Evolutionary conservation across 2,797 vertebrate genomes (phyloP).

Genomic region (Clamator glandarius): DNA sequence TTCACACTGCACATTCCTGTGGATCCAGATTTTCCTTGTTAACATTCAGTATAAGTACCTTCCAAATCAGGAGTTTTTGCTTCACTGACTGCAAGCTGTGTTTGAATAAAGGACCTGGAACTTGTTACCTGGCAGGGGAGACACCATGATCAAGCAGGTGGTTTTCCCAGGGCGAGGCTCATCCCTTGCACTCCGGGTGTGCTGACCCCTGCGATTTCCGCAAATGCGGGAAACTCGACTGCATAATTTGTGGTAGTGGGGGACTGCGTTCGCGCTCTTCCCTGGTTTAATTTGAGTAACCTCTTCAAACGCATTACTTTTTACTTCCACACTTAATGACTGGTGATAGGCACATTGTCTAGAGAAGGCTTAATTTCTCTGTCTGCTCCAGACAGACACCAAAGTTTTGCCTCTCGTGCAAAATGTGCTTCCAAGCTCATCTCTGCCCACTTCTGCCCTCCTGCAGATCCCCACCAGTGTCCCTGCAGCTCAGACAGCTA

Average conservation of each 20-base stretch:
- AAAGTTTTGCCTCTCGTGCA: not conserved
- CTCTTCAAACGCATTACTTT: not conserved
- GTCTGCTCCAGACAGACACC: too few relatives aligned
- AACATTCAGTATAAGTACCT: not conserved
- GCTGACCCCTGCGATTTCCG: too few relatives aligned
- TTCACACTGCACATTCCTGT: fast-evolving
- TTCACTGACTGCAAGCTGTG: not conserved
- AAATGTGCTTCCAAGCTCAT: fast-evolving
- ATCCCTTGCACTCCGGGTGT: too few relatives aligned
- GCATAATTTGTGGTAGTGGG: too few relatives aligned
- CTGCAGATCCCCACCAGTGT: not conserved
- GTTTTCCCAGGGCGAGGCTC: too few relatives aligned
- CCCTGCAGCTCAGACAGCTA: not conserved
- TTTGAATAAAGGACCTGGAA: not conserved
- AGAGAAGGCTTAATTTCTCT: too few relatives aligned
- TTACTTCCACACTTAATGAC: not conserved
- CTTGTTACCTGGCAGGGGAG: too few relatives aligned
- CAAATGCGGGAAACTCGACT: too few relatives aligned
- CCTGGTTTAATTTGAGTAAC: too few relatives aligned
- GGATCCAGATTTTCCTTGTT: not conserved
- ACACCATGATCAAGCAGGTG: too few relatives aligned
- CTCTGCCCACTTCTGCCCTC: not conserved
- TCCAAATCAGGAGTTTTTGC: not conserved
- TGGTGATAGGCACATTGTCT: not conserved
- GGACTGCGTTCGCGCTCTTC: too few relatives aligned